Conservation (phyloP, 2,797 vertebrate genomes). For the Synaphobranchus kaupii region DNA sequence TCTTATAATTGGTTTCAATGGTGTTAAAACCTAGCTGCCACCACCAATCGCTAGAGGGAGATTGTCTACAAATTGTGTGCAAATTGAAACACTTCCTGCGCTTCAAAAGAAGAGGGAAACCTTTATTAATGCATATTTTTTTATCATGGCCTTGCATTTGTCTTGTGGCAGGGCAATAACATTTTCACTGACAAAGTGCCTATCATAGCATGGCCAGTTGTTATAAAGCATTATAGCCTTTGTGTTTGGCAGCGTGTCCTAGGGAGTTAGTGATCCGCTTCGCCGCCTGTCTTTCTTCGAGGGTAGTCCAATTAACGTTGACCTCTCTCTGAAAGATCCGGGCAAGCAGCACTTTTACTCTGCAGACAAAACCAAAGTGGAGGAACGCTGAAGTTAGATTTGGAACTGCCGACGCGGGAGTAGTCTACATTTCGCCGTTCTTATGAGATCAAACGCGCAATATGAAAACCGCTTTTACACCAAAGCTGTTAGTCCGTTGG, state of each 20-base stretch:
- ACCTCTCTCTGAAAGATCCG: constrained; percentile 1
- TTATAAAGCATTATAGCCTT: constrained; percentile 24
- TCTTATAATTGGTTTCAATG: background rate
- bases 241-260: constrained; percentile 38
- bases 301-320: constrained; percentile 43
- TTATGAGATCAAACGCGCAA: background rate
- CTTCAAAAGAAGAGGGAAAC: background rate
- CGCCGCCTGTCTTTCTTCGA: constrained; percentile 36
- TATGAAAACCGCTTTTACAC: background rate
- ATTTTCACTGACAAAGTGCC: constrained; percentile 35
- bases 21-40: background rate
- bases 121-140: background rate
- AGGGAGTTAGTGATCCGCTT: constrained; percentile 36
- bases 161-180: constrained; percentile 1
- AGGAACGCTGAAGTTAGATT: background rate
- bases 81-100: background rate
- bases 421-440: background rate
- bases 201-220: constrained; percentile 25
- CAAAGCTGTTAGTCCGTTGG: background rate
- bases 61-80: background rate
- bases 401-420: background rate
- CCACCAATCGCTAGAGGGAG: background rate
- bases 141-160: background rate
- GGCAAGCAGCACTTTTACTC: background rate
- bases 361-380: constrained; percentile 6